Base-by-base conservation (phyloP, 2,888 invertebrate species). In the Lathronympha strigana region DNA sequence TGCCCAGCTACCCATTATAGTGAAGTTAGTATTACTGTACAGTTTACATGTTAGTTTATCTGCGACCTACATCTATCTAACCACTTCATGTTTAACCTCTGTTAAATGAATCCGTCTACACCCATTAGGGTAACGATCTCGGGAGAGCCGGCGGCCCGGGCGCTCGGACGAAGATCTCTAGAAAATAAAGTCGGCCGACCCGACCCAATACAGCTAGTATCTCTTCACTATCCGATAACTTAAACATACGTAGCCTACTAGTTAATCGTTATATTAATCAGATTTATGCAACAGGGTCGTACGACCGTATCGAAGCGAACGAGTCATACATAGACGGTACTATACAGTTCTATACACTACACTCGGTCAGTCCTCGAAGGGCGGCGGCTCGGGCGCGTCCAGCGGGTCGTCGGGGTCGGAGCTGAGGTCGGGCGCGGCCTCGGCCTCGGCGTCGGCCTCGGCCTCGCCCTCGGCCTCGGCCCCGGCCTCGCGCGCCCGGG, bases 11-110 rank as follows among this genome's bases (percentile, higher is more conserved):
- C 90, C 90, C 88, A 88, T 85, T 45, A 86, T 82, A 87, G 87
- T 87, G 89, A 87, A 88, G 86, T 90, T 89, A 89, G 89, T 90
- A 86, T 84, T 88, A 90, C 89, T 90, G 90, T 89, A 90, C 89
- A 89, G 77, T 83, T 83, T 81, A 84, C 76, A 82, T 72, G 82
- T 87, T 82, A 86, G 81, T 77, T 31, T 74, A 81, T 77, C 83
- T 82, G 86, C 84, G 81, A 79, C 79, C 89, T 88, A 88, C 81
- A 77, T 80, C 86, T 86, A 87, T 78, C 76, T 81, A 82, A 82
- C 83, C 86, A 82, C 84, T 81, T 76, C 70, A 76, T 77, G 80
- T 80, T 63, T 55, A 38, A 50, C 74, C 74, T 76, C 76, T 69
- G 69, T 74, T 70, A 73, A 76, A 78, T 75, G 73, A 74, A 79